Evolutionary conservation across 2,113 vertebrate genomes (phyloP).

Genomic region (Odocoileus virginianus): DNA sequence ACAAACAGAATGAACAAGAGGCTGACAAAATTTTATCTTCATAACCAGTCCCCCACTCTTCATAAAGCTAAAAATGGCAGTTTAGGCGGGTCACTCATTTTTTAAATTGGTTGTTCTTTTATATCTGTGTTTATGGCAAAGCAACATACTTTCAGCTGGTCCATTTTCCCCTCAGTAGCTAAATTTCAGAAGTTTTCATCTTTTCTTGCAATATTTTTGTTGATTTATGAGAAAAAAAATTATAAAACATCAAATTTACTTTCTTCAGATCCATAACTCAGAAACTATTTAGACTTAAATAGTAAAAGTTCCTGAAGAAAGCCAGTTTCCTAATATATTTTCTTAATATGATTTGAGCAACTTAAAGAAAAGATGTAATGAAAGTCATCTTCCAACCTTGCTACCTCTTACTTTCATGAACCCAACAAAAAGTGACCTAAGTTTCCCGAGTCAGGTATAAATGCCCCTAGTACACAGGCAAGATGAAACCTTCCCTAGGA

Average conservation of each 20-base stretch:
- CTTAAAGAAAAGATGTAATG: conserved; percentile 35
- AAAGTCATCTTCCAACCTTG: conserved; percentile 57
- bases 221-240: neutral
- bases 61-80: neutral
- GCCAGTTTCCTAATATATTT: neutral
- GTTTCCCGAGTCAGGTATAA: conserved; percentile 35
- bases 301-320: conserved; percentile 18
- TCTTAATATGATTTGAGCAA: neutral
- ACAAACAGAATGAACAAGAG: neutral
- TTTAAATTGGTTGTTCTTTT: neutral
- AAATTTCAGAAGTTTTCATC: neutral
- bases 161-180: too few species aligned
- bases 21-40: neutral
- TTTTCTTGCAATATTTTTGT: neutral
- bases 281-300: neutral
- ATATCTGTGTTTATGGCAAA: neutral
- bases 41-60: neutral
- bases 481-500: neutral
- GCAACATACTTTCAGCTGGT: neutral
- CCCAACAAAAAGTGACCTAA: conserved; percentile 31
- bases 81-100: neutral
- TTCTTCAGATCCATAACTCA: neutral
- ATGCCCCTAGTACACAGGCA: neutral
- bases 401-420: conserved; percentile 22
- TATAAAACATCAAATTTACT: neutral